A percentile compares a stretch with the other conserved stretches of the same genome.
phyloP scores from a whole-genome alignment of 2,888 invertebrate genomes.

The Drosophila nigricruria region DNA sequence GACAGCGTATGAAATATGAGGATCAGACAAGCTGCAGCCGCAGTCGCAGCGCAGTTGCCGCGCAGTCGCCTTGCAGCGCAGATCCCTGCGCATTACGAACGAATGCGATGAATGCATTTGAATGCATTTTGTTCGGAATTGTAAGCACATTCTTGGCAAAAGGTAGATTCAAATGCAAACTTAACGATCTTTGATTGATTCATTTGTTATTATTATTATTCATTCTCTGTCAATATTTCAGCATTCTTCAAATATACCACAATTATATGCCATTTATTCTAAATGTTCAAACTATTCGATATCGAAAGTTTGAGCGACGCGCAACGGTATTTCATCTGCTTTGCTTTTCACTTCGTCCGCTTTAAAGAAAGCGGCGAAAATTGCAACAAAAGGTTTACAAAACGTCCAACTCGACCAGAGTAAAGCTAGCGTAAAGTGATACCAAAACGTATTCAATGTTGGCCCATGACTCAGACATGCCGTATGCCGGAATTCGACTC shows the following conservation, averaged over 20 bases:
- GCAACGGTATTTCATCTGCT: slow-evolving; percentile 1
- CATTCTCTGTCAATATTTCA: too few relatives aligned
- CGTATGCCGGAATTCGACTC: not conserved
- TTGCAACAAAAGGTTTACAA: slow-evolving; percentile 22
- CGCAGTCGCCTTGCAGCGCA: slow-evolving; percentile 11
- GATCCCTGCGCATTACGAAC: slow-evolving; percentile 30
- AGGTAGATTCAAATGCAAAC: not conserved
- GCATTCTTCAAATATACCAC: too few relatives aligned
- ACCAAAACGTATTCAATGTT: slow-evolving; percentile 43
- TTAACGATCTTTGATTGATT: too few relatives aligned
- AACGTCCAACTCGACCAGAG: slow-evolving; percentile 30
- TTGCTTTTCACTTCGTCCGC: slow-evolving; percentile 13
- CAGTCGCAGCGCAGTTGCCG: not conserved
- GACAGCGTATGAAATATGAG: slow-evolving; percentile 14
- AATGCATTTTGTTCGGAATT: slow-evolving; percentile 7
- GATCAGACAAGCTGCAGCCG: slow-evolving; percentile 21
- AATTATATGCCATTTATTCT: too few relatives aligned
- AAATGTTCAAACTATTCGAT: too few relatives aligned
- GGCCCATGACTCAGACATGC: slow-evolving; percentile 49
- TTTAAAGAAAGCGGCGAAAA: slow-evolving; percentile 49
- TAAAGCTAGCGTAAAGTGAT: slow-evolving; percentile 24
- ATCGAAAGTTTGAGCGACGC: slow-evolving; percentile 1
- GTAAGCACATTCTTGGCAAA: slow-evolving; percentile 5
- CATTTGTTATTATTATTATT: too few relatives aligned
- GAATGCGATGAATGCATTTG: slow-evolving; percentile 1